Conservation (phyloP, 2,113 vertebrate genomes). For the Ctenodactylus gundi region DNA sequence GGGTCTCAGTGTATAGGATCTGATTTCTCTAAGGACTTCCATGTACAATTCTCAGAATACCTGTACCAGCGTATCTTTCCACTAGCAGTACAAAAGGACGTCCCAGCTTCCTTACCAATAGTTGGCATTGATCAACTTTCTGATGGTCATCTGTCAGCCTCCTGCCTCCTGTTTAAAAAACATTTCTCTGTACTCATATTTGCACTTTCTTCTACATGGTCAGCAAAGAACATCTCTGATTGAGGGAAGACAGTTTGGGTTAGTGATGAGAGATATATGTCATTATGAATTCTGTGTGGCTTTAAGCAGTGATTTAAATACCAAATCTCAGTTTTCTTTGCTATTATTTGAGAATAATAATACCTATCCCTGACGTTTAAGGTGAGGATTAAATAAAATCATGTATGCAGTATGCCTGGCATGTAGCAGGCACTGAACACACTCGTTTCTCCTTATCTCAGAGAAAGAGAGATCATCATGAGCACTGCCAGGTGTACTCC, state of each 20-base stretch:
- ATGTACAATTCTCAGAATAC: not conserved
- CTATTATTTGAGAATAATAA: not conserved
- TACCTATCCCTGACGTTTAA: not conserved
- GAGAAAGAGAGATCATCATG: not conserved
- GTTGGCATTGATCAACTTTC: not conserved
- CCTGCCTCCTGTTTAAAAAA: not conserved
- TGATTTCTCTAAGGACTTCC: not conserved
- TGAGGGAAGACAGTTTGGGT: not conserved
- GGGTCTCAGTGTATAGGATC: not conserved
- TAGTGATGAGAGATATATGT: not conserved
- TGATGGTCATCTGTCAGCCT: not conserved
- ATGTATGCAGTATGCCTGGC: not conserved
- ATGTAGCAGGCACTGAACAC: conserved; percentile 8
- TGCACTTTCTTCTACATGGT: not conserved
- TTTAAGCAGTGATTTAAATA: not conserved
- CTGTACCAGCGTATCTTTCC: not conserved
- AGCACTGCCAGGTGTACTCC: not conserved
- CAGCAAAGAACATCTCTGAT: not conserved
- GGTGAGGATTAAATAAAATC: conserved; percentile 13
- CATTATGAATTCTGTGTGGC: not conserved
- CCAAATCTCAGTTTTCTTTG: not conserved
- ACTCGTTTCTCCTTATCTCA: not conserved
- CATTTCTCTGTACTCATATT: not conserved
- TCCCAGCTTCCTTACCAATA: not conserved
- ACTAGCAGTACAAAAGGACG: not conserved